Evolutionary conservation across 2,888 invertebrate species (phyloP).

Genomic region (Sturmia bella): DNA sequence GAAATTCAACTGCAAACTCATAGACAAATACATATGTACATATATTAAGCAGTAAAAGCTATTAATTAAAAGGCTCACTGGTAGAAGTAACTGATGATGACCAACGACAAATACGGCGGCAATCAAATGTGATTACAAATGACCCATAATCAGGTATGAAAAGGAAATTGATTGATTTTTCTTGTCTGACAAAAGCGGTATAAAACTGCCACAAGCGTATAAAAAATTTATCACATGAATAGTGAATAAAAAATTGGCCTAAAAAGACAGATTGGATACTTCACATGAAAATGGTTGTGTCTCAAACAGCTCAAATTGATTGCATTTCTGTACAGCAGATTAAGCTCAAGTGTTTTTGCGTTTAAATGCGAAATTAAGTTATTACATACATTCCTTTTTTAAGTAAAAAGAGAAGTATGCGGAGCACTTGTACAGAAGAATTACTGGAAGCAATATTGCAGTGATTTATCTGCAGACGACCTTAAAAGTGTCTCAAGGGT

Average conservation of each 20-base stretch:
- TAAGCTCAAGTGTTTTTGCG: neutral
- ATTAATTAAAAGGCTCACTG: conserved; percentile 1
- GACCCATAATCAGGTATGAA: conserved; percentile 44
- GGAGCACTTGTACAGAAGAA: neutral
- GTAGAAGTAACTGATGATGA: conserved; percentile 4
- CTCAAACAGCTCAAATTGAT: neutral
- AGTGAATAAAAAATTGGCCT: neutral
- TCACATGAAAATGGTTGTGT: neutral
- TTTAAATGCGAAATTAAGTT: neutral
- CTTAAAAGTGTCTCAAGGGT: conserved; percentile 3
- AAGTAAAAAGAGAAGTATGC: neutral
- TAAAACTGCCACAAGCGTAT: neutral
- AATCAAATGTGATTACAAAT: conserved; percentile 58
- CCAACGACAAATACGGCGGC: neutral
- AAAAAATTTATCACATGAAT: too few relatives aligned
- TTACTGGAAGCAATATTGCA: neutral
- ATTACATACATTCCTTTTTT: neutral
- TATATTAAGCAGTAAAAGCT: conserved; percentile 6
- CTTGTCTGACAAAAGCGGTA: conserved; percentile 5
- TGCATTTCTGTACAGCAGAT: neutral
- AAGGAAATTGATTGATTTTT: conserved; percentile 32
- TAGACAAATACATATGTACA: neutral
- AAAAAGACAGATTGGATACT: too few relatives aligned
- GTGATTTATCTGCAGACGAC: conserved; percentile 29
- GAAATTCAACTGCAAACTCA: conserved; percentile 33